Evolutionary conservation across 2,113 vertebrate genomes (phyloP).

Genomic region (Myrmecophaga tridactyla): DNA sequence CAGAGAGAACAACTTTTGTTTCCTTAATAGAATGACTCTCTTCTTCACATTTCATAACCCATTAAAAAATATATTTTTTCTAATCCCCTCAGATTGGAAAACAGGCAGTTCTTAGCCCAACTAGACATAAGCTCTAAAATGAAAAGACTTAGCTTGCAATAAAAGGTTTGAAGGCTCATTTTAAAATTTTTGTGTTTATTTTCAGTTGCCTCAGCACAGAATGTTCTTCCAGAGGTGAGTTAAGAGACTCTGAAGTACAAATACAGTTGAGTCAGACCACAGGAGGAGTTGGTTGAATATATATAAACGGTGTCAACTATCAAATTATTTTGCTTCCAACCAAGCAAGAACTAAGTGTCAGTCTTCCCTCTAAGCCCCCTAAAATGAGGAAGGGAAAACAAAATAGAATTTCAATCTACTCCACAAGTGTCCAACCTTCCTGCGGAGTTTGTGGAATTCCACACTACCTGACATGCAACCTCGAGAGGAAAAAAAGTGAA

Average conservation of each 20-base stretch:
- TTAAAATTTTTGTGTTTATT: slow-evolving; percentile 4
- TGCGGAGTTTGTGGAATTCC: background rate
- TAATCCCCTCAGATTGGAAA: background rate
- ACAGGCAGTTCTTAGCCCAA: background rate
- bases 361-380: background rate
- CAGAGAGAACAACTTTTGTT: too few species aligned
- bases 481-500: background rate
- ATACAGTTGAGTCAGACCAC: background rate
- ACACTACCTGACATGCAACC: background rate
- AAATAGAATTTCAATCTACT: background rate
- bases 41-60: background rate
- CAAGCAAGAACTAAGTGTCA: background rate
- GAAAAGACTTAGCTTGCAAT: background rate
- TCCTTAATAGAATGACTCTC: background rate
- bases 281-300: background rate
- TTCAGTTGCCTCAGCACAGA: slow-evolving; percentile 27
- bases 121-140: background rate
- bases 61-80: background rate
- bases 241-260: background rate
- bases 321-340: background rate
- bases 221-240: slow-evolving; percentile 10
- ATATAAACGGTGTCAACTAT: background rate
- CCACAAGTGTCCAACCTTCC: too few species aligned
- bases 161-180: background rate
- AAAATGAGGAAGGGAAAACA: background rate